These are phyloP conservation scores for Harpalus rufipes DNA, from an alignment of 2,888 invertebrate species.

Conservation along the genomic window DNA sequence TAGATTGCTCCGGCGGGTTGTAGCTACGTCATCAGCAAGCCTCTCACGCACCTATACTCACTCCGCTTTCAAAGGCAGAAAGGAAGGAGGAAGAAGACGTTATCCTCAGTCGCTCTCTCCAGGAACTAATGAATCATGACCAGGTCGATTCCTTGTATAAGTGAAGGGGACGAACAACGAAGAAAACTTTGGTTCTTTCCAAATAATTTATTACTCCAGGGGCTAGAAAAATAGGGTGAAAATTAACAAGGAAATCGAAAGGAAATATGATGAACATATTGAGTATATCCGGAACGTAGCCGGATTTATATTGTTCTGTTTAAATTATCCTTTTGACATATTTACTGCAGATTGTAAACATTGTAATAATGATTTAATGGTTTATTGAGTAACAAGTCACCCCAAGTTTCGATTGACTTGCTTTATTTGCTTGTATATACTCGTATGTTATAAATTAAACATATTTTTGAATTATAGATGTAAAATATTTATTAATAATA, in stretches of 20 bases:
- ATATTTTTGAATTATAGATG: too few species aligned
- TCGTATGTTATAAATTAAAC: too few species aligned
- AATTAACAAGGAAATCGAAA: constrained; percentile 59
- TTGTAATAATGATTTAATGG: background rate
- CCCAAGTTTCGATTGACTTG: too few species aligned
- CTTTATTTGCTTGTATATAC: too few species aligned
- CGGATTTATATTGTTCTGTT: background rate
- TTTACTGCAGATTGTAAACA: background rate
- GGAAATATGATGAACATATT: constrained; percentile 49
- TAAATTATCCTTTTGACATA: constrained; percentile 1
- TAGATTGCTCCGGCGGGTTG: constrained; percentile 9
- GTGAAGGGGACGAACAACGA: constrained; percentile 29
- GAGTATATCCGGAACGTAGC: constrained; percentile 32
- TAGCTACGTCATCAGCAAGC: constrained; percentile 8
- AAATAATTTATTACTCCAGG: constrained; percentile 50
- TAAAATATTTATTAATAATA: too few species aligned
- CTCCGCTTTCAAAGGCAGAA: constrained; percentile 10
- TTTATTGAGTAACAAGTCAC: too few species aligned
- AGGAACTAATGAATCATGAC: constrained; percentile 59
- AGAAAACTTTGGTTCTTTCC: constrained; percentile 39
- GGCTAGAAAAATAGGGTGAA: constrained; percentile 52
- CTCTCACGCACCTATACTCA: constrained; percentile 10
- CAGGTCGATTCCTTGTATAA: constrained; percentile 33
- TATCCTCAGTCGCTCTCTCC: constrained; percentile 27
- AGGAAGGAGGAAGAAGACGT: constrained; percentile 17